A percentile compares a stretch with the other conserved stretches of the same genome.
Evolutionary conservation across 2,797 vertebrate species (phyloP).

Genomic region (Oreonectes daqikongensis): DNA sequence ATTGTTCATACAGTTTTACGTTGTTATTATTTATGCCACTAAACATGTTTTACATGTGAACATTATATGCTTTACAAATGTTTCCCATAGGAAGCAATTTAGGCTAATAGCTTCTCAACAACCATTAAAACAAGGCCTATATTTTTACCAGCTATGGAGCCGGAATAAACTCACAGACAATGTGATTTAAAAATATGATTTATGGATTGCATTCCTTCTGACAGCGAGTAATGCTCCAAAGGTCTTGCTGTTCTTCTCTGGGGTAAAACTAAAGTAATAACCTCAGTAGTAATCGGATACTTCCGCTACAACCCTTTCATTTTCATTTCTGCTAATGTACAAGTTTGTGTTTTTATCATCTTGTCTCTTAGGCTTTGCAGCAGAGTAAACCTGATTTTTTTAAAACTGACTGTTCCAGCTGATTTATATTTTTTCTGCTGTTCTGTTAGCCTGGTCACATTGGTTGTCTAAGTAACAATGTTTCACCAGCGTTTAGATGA

Average conservation of each 20-base stretch:
- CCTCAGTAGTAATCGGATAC: not conserved
- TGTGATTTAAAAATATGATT: not conserved
- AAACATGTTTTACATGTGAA: not conserved
- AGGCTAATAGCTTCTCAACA: not conserved
- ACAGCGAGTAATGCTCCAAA: not conserved
- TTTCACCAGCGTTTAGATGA: not conserved
- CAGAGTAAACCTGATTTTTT: not conserved
- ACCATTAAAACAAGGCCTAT: not conserved
- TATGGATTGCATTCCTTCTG: not conserved
- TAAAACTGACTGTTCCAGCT: not conserved
- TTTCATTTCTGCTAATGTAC: slow-evolving; percentile 3
- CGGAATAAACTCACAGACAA: not conserved
- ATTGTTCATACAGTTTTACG: not conserved
- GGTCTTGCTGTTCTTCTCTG: not conserved
- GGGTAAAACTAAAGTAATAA: not conserved
- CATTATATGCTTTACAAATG: not conserved
- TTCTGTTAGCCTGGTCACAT: not conserved
- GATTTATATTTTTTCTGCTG: not conserved
- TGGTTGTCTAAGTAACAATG: not conserved
- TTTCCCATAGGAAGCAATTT: not conserved
- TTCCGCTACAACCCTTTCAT: not conserved
- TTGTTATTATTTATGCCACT: not conserved
- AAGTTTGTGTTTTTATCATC: not conserved
- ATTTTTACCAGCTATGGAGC: not conserved
- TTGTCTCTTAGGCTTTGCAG: not conserved